Evolutionary conservation across 2,113 vertebrate genomes (phyloP).

Genomic region (Carassius gibelio): DNA sequence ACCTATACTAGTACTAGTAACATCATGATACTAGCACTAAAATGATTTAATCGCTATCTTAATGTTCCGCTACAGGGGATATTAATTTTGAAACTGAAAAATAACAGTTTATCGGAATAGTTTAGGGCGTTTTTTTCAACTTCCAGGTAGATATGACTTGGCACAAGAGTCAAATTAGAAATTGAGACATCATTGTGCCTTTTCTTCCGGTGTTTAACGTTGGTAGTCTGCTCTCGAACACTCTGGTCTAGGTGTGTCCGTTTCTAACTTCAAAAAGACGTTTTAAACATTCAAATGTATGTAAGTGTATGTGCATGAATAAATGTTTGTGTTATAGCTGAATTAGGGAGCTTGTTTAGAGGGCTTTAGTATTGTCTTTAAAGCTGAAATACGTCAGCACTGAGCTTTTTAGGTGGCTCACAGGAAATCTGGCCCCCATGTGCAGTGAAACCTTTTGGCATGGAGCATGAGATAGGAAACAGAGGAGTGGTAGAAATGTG

Average conservation of each 20-base stretch:
- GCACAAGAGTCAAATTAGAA: not conserved
- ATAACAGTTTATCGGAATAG: constrained; percentile 2
- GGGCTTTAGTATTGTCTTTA: constrained; percentile 73
- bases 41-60: not conserved
- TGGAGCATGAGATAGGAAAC: constrained; percentile 77
- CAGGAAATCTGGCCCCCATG: constrained; percentile 79
- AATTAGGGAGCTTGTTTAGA: constrained; percentile 71
- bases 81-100: not conserved
- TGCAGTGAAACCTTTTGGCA: constrained; percentile 81
- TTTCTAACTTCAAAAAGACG: not conserved
- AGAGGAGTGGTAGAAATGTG: constrained; percentile 67
- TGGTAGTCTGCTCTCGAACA: constrained; percentile 46
- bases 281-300: constrained; percentile 50
- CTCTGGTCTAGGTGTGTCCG: constrained; percentile 26
- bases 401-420: constrained; percentile 72
- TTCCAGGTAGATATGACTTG: not conserved
- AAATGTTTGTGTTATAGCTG: constrained; percentile 51
- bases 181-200: not conserved
- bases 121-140: not conserved
- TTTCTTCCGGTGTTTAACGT: constrained; percentile 43
- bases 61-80: not conserved
- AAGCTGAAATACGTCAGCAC: constrained; percentile 72
- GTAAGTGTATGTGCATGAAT: constrained; percentile 54
- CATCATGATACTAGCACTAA: not conserved
- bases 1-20: too few species aligned